Evolutionary conservation across 2,113 vertebrate species (phyloP).

Genomic region (Odobenus rosmarus): DNA sequence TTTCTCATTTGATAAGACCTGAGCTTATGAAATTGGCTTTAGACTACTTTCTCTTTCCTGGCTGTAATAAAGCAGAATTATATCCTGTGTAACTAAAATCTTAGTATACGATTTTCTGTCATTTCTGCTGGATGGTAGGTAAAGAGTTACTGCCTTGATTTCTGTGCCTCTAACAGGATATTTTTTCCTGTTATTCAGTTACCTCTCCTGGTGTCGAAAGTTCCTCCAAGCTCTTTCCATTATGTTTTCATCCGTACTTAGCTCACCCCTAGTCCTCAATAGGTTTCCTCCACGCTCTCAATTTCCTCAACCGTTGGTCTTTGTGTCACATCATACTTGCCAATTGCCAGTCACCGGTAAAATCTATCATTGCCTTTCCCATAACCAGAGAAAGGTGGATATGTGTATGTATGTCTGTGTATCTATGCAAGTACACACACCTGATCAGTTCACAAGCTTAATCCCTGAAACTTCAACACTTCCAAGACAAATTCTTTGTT

Average conservation of each 20-base stretch:
- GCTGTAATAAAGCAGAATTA: slow-evolving; percentile 41
- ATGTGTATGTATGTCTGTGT: neutral
- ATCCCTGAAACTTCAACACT: slow-evolving; percentile 1
- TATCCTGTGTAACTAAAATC: slow-evolving; percentile 29
- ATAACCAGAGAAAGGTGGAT: neutral
- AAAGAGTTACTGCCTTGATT: neutral
- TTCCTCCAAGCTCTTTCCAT: slow-evolving; percentile 28
- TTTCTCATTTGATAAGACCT: neutral
- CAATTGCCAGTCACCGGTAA: slow-evolving; percentile 10
- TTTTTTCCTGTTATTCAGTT: slow-evolving; percentile 20
- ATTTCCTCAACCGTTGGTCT: slow-evolving; percentile 15
- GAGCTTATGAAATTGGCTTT: slow-evolving; percentile 52
- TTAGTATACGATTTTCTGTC: neutral
- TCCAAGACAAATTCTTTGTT: slow-evolving; percentile 5
- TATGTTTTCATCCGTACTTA: neutral
- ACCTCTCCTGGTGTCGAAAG: neutral
- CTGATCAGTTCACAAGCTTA: neutral
- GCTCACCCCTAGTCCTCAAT: neutral
- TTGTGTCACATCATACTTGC: slow-evolving; percentile 16
- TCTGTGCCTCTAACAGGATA: slow-evolving; percentile 3
- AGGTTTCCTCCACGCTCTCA: neutral
- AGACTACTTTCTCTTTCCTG: slow-evolving; percentile 44
- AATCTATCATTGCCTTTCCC: slow-evolving; percentile 14
- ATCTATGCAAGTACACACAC: neutral
- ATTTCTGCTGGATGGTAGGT: neutral